phyloP scores from a whole-genome alignment of 2,113 vertebrate genomes.

The Mellivora capensis region DNA sequence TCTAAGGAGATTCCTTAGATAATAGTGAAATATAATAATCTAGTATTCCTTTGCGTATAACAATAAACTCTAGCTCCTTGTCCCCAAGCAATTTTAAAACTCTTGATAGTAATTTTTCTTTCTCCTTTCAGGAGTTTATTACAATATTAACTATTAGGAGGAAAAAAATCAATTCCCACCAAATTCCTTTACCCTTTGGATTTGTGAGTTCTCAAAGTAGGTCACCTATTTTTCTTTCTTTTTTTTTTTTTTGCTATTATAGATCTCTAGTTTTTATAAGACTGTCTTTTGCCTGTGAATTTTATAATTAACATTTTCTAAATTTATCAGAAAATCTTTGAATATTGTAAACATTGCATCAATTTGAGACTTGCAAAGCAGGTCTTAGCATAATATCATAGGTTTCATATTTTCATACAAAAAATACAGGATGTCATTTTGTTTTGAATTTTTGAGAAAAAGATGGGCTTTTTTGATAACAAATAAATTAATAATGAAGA shows the following conservation, averaged over 20 bases:
- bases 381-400: not conserved
- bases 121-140: not conserved
- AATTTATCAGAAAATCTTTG: not conserved
- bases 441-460: not conserved
- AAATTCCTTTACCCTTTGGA: slow-evolving; percentile 28
- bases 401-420: not conserved
- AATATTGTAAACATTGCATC: not conserved
- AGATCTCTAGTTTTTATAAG: not conserved
- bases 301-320: not conserved
- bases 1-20: not conserved
- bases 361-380: not conserved
- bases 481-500: not conserved
- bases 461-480: not conserved
- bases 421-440: not conserved
- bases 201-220: slow-evolving; percentile 43
- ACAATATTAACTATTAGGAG: not conserved
- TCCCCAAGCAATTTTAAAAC: slow-evolving; percentile 9
- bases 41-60: not conserved
- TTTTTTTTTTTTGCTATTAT: not conserved
- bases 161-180: not conserved
- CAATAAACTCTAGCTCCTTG: not conserved
- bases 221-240: slow-evolving; percentile 43
- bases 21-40: not conserved
- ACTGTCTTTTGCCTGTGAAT: not conserved
- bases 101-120: slow-evolving; percentile 24